A percentile compares a stretch with the other conserved stretches of the same genome.
Conservation (phyloP, 2,888 invertebrate genomes). For the Limnephilus lunatus region DNA sequence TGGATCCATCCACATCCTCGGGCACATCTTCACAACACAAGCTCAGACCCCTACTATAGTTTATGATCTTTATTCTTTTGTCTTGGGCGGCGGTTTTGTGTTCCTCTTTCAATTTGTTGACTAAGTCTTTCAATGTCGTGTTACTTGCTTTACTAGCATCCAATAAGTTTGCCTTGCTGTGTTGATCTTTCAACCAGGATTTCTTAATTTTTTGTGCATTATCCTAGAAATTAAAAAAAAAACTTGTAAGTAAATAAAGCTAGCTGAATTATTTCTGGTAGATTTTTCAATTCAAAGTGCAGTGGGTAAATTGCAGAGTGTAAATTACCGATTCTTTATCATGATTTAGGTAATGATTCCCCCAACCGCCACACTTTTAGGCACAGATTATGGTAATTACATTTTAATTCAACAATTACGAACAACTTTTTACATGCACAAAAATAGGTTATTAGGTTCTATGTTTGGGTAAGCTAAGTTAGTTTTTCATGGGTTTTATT, state of each 20-base stretch:
- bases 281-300: not conserved
- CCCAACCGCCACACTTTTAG: no score
- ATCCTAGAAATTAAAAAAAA: slow-evolving; percentile 70
- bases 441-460: no score
- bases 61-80: slow-evolving; percentile 74
- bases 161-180: slow-evolving; percentile 67
- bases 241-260: not conserved
- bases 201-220: slow-evolving; percentile 69
- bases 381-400: no score
- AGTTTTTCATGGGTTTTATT: no score
- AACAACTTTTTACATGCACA: no score
- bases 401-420: no score
- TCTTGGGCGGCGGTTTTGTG: slow-evolving; percentile 71
- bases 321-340: slow-evolving; percentile 50
- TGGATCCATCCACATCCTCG: not conserved
- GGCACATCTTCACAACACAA: slow-evolving; percentile 66
- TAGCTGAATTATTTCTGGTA: not conserved
- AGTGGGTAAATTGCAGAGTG: not conserved
- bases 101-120: slow-evolving; percentile 73
- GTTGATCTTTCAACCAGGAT: slow-evolving; percentile 70
- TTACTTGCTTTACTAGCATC: slow-evolving; percentile 69
- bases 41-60: slow-evolving; percentile 72
- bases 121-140: slow-evolving; percentile 69
- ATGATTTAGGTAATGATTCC: no score
- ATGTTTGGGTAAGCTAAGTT: no score